Conservation (phyloP, 2,113 vertebrate species). For the Xenopus laevis region DNA sequence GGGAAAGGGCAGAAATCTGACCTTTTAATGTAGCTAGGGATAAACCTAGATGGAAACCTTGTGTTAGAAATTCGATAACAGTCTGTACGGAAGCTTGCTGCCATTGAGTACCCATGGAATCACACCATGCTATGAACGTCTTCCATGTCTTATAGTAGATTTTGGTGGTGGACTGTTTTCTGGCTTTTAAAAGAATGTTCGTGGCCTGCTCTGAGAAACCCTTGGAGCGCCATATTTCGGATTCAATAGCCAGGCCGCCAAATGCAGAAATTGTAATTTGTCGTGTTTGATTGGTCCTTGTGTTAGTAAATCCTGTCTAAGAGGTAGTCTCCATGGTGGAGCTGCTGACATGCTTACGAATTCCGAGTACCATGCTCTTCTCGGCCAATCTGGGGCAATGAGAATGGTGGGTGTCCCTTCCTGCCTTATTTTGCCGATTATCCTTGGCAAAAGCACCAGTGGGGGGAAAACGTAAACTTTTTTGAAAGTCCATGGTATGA, state of each 20-base stretch:
- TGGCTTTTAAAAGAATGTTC: not conserved
- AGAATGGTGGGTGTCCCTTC: not conserved
- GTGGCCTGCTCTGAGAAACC: not conserved
- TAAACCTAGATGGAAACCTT: too few species aligned
- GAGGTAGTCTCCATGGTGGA: not conserved
- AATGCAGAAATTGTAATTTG: not conserved
- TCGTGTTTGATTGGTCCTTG: too few species aligned
- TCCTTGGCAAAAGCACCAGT: not conserved
- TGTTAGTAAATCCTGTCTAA: too few species aligned
- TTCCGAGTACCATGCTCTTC: not conserved
- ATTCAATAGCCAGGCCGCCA: not conserved
- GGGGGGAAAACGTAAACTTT: not conserved
- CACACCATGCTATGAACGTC: too few species aligned
- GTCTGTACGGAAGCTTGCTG: too few species aligned
- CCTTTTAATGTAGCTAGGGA: too few species aligned
- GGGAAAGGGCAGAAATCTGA: too few species aligned
- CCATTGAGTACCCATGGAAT: too few species aligned
- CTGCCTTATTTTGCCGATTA: not conserved
- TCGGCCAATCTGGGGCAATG: not conserved
- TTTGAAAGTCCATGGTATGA: not conserved
- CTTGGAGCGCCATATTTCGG: not conserved
- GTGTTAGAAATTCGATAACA: too few species aligned
- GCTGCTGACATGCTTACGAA: not conserved
- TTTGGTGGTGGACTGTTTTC: not conserved
- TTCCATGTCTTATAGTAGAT: not conserved